Conservation (phyloP, 2,888 invertebrate genomes). For the Ophonus ardosiacus region DNA sequence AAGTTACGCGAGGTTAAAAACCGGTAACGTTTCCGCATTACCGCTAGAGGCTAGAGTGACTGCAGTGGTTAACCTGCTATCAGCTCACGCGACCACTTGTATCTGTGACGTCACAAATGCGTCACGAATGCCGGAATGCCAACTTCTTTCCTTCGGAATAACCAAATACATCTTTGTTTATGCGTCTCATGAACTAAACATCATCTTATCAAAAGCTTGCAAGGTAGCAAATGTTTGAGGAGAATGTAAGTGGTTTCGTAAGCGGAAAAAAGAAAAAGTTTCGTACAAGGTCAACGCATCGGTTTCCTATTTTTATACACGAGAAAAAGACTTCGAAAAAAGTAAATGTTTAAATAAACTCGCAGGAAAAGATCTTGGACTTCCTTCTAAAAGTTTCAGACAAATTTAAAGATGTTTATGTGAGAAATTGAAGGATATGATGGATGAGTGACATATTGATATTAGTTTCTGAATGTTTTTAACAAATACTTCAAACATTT, state of each 20-base stretch:
- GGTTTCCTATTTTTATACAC: constrained; percentile 31
- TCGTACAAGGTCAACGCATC: constrained; percentile 16
- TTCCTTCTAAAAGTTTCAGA: not conserved
- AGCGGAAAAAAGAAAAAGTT: constrained; percentile 36
- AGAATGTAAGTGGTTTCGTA: not conserved
- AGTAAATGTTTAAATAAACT: not conserved
- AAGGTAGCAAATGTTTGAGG: not conserved
- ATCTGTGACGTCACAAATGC: constrained; percentile 25
- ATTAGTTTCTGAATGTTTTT: too few species aligned
- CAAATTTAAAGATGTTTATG: not conserved
- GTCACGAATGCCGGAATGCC: not conserved
- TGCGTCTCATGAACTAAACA: constrained; percentile 24
- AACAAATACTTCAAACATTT: too few species aligned
- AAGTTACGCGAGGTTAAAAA: constrained; percentile 30
- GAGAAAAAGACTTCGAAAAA: constrained; percentile 3
- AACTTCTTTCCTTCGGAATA: constrained; percentile 17
- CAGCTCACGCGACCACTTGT: constrained; percentile 23
- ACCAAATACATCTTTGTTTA: constrained; percentile 10
- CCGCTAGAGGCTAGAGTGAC: constrained; percentile 31
- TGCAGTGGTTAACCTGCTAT: constrained; percentile 1
- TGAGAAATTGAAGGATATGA: too few species aligned
- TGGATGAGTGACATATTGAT: too few species aligned
- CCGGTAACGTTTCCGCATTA: constrained; percentile 42
- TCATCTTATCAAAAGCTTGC: constrained; percentile 19
- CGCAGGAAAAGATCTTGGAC: not conserved